These are phyloP conservation scores for Phymatocera aterrima DNA, from an alignment of 2,888 invertebrate genomes.

Conservation along the genomic window DNA sequence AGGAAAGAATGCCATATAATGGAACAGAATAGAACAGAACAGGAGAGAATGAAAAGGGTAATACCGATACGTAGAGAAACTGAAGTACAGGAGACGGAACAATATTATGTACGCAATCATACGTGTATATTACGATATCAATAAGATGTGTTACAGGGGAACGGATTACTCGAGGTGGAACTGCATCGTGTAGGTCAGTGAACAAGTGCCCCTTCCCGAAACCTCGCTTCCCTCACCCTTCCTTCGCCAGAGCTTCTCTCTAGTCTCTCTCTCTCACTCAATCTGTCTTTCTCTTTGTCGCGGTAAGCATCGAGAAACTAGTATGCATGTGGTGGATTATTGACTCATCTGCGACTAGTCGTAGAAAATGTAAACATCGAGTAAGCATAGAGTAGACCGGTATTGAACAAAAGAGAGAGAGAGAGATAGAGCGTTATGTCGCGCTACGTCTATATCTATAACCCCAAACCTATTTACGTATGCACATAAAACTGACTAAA, in stretches of 20 bases:
- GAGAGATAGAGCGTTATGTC: neutral
- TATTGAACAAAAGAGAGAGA: too few relatives aligned
- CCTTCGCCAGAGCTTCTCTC: too few relatives aligned
- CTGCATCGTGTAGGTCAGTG: slow-evolving; percentile 29
- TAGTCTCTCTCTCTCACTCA: too few relatives aligned
- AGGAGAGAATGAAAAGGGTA: neutral
- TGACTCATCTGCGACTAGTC: slow-evolving; percentile 70
- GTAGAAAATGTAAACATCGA: slow-evolving; percentile 58
- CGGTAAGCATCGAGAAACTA: slow-evolving; percentile 32
- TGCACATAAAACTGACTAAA: neutral
- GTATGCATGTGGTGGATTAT: slow-evolving; percentile 63
- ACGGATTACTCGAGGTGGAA: neutral
- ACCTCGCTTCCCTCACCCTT: slow-evolving; percentile 48
- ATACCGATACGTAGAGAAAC: neutral
- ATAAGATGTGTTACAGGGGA: neutral
- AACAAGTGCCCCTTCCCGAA: slow-evolving; percentile 9
- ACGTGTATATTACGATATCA: neutral
- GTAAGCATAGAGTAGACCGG: too few relatives aligned
- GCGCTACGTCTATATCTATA: neutral
- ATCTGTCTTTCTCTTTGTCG: neutral
- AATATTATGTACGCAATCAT: neutral
- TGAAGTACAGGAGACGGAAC: too few relatives aligned
- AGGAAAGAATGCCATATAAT: too few relatives aligned
- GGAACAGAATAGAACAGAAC: too few relatives aligned
- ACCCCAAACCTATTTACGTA: too few relatives aligned